phyloP scores from a whole-genome alignment of 2,888 invertebrate species.

The Luperina nickerlii region DNA sequence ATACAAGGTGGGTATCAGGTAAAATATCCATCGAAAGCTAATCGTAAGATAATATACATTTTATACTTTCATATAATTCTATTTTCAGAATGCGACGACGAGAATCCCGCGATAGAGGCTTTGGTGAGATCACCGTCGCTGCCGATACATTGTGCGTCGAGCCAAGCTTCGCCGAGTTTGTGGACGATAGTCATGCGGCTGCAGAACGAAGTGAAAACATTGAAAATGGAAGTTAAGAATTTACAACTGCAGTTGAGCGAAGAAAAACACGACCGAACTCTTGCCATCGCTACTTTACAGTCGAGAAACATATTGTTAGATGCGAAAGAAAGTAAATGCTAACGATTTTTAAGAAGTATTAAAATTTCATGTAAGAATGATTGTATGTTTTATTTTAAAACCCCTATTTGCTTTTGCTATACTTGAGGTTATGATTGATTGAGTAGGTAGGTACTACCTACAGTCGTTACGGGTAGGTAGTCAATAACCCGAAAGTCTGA shows the following conservation, averaged over 20 bases:
- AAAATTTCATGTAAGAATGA: conserved; percentile 42
- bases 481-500: neutral
- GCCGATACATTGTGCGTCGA: conserved; percentile 83
- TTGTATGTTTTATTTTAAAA: conserved; percentile 23
- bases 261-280: conserved; percentile 90
- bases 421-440: neutral
- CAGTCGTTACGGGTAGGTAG: neutral
- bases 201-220: conserved; percentile 93
- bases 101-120: conserved; percentile 82
- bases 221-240: conserved; percentile 91
- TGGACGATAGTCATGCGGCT: conserved; percentile 94
- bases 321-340: conserved; percentile 89
- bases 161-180: conserved; percentile 90
- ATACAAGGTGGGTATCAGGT: conserved; percentile 73
- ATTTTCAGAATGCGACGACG: conserved; percentile 89
- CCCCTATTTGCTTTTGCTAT: neutral
- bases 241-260: conserved; percentile 92
- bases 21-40: conserved; percentile 60
- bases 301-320: conserved; percentile 84
- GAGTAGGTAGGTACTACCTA: neutral
- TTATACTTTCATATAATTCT: conserved; percentile 66
- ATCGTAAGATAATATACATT: conserved; percentile 60
- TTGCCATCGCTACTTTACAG: conserved; percentile 86
- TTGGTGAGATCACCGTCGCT: conserved; percentile 87
- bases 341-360: conserved; percentile 59